A percentile compares a stretch with the other conserved stretches of the same genome.
These are phyloP conservation scores for Dicycla oo DNA, from an alignment of 2,888 invertebrate species.

Conservation along the genomic window DNA sequence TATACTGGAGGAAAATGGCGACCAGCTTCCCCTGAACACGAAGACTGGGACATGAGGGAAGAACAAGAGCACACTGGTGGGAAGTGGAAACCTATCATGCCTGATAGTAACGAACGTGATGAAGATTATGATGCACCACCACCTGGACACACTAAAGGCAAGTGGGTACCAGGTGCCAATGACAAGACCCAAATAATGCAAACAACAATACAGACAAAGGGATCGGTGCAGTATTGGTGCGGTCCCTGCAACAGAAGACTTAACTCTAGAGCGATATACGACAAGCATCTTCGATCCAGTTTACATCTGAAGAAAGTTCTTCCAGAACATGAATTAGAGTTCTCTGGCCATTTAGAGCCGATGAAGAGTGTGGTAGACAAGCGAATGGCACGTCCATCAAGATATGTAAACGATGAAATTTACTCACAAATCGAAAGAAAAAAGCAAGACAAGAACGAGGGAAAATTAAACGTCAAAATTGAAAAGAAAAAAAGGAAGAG, in stretches of 20 bases:
- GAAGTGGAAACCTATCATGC: constrained; percentile 91
- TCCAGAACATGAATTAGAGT: constrained; percentile 93
- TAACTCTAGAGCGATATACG: constrained; percentile 93
- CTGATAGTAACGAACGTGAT: constrained; percentile 82
- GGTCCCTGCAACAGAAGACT: constrained; percentile 94
- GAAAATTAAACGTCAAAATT: constrained; percentile 71
- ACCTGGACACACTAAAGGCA: constrained; percentile 93
- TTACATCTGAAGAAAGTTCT: constrained; percentile 92
- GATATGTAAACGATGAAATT: constrained; percentile 78
- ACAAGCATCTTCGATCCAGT: constrained; percentile 94
- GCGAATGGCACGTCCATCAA: constrained; percentile 80
- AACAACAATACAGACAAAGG: constrained; percentile 87
- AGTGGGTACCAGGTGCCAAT: constrained; percentile 94
- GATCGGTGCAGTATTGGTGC: constrained; percentile 93
- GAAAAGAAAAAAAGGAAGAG: constrained; percentile 88
- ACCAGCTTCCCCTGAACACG: constrained; percentile 86
- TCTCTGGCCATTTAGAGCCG: constrained; percentile 86
- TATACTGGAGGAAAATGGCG: constrained; percentile 88
- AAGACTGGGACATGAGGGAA: constrained; percentile 89
- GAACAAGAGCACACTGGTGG: constrained; percentile 91
- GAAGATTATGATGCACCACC: constrained; percentile 91
- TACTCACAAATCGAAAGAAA: constrained; percentile 76
- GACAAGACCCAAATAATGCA: constrained; percentile 90
- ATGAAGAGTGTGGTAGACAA: constrained; percentile 74
- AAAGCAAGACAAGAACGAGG: constrained; percentile 63